Evolutionary conservation across 2,888 invertebrate species (phyloP), one percentile per base, ranked within the genome.

Genomic region (Lypha dubia): DNA sequence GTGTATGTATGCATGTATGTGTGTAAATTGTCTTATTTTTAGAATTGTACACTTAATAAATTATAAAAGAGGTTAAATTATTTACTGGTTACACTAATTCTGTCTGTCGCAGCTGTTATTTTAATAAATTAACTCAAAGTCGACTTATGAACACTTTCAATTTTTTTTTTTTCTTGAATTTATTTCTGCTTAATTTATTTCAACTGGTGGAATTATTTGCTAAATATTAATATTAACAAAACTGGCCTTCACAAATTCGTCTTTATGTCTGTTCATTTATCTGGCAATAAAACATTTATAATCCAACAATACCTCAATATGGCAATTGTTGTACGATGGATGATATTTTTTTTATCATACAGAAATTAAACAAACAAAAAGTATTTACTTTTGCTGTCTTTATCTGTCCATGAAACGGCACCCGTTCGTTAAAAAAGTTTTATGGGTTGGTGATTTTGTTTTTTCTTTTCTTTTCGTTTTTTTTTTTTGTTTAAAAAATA

Each of bases 151-250:
- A 51, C 13, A 68, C 35, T 71, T 13, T 22, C 3, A n/a, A n/a
- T 62, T 38, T 49, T 65, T 32, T 62, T 38, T 49, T 65, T 32
- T 71, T 41, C 6, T 73, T 38, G 49, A 46, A 28, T 49, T 65
- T 32, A 28, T 49, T 38, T 56, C 32, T 58, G 9, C 35, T 20
- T 15, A 5, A n/a, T 35, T 46, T 58, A 17, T 41, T 51, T 65
- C 15, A 49, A 1, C n/a, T 38, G 46, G 67, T 53, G 41, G 68
- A 80, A 81, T 13, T 77, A 58, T 63, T 58, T 77, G 77, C 20
- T 77, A 63, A 77, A 77, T 58, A 63, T 63, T 51, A 79, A 83
- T 65, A 77, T 68, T 65, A 84, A 81, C 63, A 84, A 81, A 84
- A 74, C 58, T 81, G 81, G 67, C 81, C 81, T 81, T 81, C 81